Percentiles rank a stretch among this genome's conserved stretches.
phyloP scores from a whole-genome alignment of 2,797 vertebrate species.

The Tamandua tetradactyla region DNA sequence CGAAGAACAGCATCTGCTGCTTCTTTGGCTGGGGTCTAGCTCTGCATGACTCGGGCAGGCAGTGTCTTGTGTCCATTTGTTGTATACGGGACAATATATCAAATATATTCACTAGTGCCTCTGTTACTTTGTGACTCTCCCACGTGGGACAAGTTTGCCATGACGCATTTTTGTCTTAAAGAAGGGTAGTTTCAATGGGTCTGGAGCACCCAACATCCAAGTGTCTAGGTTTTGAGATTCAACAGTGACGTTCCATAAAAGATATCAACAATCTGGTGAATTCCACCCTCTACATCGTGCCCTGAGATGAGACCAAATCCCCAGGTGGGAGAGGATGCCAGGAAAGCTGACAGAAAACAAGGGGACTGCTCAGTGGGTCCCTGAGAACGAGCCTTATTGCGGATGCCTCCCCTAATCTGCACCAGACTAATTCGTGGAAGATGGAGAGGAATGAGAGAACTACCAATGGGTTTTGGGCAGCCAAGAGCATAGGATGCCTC shows the following conservation, averaged over 20 bases:
- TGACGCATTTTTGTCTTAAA: background rate
- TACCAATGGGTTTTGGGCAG: background rate
- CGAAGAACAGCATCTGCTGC: background rate
- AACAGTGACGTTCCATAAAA: background rate
- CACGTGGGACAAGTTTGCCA: background rate
- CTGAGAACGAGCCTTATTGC: background rate
- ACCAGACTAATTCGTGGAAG: background rate
- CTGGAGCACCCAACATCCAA: background rate
- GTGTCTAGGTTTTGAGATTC: conserved; percentile 14
- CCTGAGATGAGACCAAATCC: background rate
- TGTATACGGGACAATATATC: accelerated
- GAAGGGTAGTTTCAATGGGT: background rate
- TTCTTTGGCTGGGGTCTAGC: background rate
- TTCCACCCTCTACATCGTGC: background rate
- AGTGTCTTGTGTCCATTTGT: background rate
- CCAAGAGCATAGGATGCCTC: background rate
- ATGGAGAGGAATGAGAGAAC: background rate
- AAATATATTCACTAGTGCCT: background rate
- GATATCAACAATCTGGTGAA: background rate
- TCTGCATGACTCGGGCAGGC: accelerated
- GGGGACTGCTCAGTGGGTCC: no score
- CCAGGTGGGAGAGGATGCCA: background rate
- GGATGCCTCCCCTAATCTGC: no score
- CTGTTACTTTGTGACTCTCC: background rate
- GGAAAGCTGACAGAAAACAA: background rate